Evolutionary conservation across 1,140 invertebrate genomes (phyloP).

Genomic region (Conopomorpha cramerella): DNA sequence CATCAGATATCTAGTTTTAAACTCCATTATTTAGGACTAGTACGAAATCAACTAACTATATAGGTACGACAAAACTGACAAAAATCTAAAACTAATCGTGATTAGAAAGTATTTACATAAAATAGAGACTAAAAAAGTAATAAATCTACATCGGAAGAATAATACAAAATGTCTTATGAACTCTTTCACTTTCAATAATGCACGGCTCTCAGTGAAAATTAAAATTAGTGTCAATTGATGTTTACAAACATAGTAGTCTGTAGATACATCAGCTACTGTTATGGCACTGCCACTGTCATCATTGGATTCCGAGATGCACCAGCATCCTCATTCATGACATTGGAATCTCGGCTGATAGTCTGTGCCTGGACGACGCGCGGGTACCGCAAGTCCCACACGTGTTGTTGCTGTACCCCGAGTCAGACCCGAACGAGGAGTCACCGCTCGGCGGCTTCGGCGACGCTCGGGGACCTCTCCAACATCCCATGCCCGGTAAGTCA

Average conservation of each 20-base stretch:
- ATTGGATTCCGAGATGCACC: constrained; percentile 13
- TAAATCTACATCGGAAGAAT: neutral
- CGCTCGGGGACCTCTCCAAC: constrained; percentile 48
- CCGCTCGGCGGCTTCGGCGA: constrained; percentile 49
- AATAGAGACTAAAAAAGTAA: neutral
- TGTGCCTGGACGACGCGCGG: constrained; percentile 48
- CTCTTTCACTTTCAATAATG: too few relatives aligned
- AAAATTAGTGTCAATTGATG: neutral
- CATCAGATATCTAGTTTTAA: constrained; percentile 11
- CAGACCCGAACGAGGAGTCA: constrained; percentile 59
- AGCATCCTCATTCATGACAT: constrained; percentile 21
- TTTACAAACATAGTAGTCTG: neutral
- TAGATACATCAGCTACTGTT: neutral
- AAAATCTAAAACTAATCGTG: constrained; percentile 33
- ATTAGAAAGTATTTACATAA: constrained; percentile 37
- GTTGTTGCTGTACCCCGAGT: constrained; percentile 65
- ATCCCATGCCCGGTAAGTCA: constrained; percentile 39
- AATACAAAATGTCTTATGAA: neutral
- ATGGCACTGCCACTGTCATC: neutral
- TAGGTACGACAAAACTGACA: constrained; percentile 35
- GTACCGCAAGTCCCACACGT: constrained; percentile 62
- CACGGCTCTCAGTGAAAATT: too few relatives aligned
- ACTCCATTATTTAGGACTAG: constrained; percentile 42
- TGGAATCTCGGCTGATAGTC: constrained; percentile 28
- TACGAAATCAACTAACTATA: constrained; percentile 48